Percentiles rank a stretch among this genome's conserved stretches.
These are phyloP conservation scores for Cyclophora punctaria DNA, from an alignment of 2,888 invertebrate genomes.

Conservation along the genomic window DNA sequence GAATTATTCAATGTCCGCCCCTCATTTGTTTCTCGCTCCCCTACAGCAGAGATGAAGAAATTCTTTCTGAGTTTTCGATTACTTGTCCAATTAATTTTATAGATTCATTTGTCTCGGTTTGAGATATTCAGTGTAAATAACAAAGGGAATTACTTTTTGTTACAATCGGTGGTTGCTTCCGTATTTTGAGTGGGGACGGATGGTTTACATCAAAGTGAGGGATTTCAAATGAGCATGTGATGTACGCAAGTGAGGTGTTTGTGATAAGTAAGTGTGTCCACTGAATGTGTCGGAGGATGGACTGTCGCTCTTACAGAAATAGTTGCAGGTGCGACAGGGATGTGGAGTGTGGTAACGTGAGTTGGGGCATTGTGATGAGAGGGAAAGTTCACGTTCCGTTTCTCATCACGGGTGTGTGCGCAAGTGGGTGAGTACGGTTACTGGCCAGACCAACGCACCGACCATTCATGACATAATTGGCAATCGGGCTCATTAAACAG, in stretches of 20 bases:
- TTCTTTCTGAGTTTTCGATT: conserved; percentile 76
- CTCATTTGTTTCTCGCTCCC: conserved; percentile 71
- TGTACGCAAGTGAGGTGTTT: not conserved
- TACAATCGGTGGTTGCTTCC: conserved; percentile 1
- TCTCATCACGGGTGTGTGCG: conserved; percentile 64
- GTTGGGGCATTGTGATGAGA: conserved; percentile 64
- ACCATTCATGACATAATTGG: conserved; percentile 68
- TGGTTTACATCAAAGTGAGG: not conserved
- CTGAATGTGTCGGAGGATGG: not conserved
- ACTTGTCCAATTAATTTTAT: conserved; percentile 76
- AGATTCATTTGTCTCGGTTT: conserved; percentile 72
- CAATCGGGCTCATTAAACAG: conserved; percentile 62
- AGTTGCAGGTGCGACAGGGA: conserved; percentile 32
- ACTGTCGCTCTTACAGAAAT: conserved; percentile 23
- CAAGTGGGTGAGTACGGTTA: conserved; percentile 70
- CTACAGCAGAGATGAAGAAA: conserved; percentile 70
- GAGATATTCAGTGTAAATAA: conserved; percentile 38
- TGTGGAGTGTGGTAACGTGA: conserved; percentile 40
- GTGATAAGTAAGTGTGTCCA: not conserved
- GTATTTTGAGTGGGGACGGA: not conserved
- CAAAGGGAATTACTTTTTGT: conserved; percentile 9
- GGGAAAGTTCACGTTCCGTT: conserved; percentile 69
- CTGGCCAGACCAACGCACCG: conserved; percentile 65
- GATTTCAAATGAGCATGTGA: not conserved
- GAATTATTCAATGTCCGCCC: conserved; percentile 75